phyloP scores from a whole-genome alignment of 2,888 invertebrate species.

The Zelleria hepariella region DNA sequence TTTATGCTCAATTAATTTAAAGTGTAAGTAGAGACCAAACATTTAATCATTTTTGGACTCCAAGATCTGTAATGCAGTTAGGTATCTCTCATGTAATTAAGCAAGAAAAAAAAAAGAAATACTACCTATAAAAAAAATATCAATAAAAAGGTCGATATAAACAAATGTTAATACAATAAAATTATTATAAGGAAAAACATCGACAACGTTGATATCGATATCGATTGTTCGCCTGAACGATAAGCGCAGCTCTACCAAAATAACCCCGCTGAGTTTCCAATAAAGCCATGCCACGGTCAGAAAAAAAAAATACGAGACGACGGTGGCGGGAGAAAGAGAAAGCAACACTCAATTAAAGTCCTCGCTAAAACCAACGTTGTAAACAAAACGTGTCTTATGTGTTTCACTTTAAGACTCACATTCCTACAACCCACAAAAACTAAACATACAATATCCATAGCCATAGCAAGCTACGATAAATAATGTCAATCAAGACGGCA shows the following conservation, averaged over 20 bases:
- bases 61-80: too few species aligned
- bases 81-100: too few species aligned
- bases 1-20: too few species aligned
- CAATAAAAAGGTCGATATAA: too few species aligned
- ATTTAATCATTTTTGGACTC: too few species aligned
- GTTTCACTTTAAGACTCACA: background rate
- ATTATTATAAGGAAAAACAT: too few species aligned
- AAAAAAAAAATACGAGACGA: background rate
- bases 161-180: too few species aligned
- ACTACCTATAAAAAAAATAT: too few species aligned
- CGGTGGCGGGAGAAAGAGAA: background rate
- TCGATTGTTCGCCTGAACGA: background rate
- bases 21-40: too few species aligned
- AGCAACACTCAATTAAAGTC: background rate
- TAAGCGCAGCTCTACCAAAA: background rate
- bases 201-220: constrained; percentile 6
- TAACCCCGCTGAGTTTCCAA: constrained; percentile 6
- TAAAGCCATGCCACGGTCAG: constrained; percentile 1
- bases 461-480: background rate
- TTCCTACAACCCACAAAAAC: background rate
- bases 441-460: background rate
- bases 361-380: background rate
- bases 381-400: background rate
- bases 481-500: background rate
- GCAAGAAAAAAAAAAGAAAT: too few species aligned